Evolutionary conservation across 2,888 invertebrate species (phyloP), one percentile per base, ranked within the genome.

Genomic region (Lottia gigantea): DNA sequence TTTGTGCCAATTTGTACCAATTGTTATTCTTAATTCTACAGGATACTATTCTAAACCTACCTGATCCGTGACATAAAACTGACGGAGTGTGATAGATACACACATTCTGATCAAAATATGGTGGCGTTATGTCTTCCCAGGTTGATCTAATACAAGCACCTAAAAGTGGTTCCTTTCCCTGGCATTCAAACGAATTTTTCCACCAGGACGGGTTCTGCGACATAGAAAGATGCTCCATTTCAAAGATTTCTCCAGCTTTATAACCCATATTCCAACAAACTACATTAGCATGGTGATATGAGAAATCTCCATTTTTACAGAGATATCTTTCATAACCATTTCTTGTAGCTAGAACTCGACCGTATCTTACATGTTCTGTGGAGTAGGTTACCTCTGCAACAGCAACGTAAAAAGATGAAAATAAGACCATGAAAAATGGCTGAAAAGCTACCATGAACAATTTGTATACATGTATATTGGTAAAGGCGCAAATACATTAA

Each of bases 251-350:
- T 6, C 55, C 55, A 23, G 11, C 15, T 12, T 23, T 8, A 23
- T 55, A 55, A 8, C 55, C 55, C 55, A 55, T 55, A 55, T 23
- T 15, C 23, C 55, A 8, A 55, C 55, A 55, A 11, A 55, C 19
- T 23, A 55, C 55, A 55, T 55, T 16, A 23, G 19, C 19, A 55
- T 19, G 19, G 1, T 16, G 19, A 16, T 49, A 49, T 1, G 14
- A 55, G 23, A 55, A 55, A 55, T 55, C 19, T 55, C 55, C 55
- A 23, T 23, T 14, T 12, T 23, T 14, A 14, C 55, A 55, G 19
- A 55, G 14, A 3, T 55, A 55, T 55, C 55, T 55, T 23, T 55
- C 55, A 55, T 55, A 55, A 15, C 55, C 55, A 55, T 55, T 23
- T 11, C 23, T 55, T 19, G 55, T 55, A 3, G 23, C 55, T 12